These are phyloP conservation scores for Sarcophaga variegata DNA, from an alignment of 2,888 invertebrate species.

Conservation along the genomic window DNA sequence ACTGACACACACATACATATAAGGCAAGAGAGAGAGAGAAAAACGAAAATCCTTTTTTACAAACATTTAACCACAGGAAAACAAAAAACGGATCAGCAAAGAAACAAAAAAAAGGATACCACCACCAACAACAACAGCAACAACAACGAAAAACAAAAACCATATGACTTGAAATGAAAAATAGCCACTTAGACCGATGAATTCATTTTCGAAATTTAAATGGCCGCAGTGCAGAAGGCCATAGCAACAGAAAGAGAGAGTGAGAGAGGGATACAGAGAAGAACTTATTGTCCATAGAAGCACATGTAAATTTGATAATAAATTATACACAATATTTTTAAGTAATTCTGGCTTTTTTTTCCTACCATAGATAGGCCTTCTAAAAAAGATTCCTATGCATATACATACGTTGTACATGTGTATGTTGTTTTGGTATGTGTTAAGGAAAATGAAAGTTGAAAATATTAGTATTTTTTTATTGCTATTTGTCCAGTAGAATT, in stretches of 20 bases:
- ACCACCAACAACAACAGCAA: slow-evolving; percentile 13
- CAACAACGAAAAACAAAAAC: background rate
- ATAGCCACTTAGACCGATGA: slow-evolving; percentile 75
- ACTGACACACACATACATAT: background rate
- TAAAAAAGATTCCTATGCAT: background rate
- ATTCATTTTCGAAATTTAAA: slow-evolving; percentile 73
- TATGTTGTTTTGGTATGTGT: no score
- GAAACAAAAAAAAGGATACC: background rate
- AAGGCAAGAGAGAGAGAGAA: background rate
- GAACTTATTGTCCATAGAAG: background rate
- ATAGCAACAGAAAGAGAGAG: background rate
- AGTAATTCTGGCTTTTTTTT: background rate
- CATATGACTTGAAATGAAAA: slow-evolving; percentile 73
- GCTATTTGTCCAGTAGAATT: slow-evolving; percentile 13
- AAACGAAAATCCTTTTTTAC: slow-evolving; percentile 38
- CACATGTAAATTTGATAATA: slow-evolving; percentile 57
- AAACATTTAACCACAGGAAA: slow-evolving; percentile 50
- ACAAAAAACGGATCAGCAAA: slow-evolving; percentile 15
- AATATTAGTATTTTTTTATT: slow-evolving; percentile 27
- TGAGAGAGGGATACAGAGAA: background rate
- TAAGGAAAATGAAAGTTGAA: background rate
- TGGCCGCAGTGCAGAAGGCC: slow-evolving; percentile 10
- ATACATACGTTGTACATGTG: no score
- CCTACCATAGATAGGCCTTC: slow-evolving; percentile 6
- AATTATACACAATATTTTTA: slow-evolving; percentile 55